A percentile compares a stretch with the other conserved stretches of the same genome.
These are phyloP conservation scores for Tichodroma muraria DNA, from an alignment of 2,113 vertebrate genomes.

Conservation along the genomic window DNA sequence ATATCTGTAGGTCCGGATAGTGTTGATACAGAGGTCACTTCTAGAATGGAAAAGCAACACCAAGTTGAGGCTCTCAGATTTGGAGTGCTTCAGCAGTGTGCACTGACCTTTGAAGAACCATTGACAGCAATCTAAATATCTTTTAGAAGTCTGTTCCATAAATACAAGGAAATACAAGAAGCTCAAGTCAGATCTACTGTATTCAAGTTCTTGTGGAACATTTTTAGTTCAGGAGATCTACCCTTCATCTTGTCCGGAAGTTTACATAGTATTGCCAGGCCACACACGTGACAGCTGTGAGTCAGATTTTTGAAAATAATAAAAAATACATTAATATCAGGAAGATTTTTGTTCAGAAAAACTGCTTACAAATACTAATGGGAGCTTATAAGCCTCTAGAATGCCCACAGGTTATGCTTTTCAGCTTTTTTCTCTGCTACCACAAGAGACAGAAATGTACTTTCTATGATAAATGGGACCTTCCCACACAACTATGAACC, in stretches of 20 bases:
- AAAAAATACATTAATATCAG: background rate
- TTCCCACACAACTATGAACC: background rate
- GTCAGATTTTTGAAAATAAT: background rate
- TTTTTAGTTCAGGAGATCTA: background rate
- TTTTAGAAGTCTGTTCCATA: background rate
- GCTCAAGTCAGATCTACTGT: background rate
- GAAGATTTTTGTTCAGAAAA: background rate
- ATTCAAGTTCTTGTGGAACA: background rate
- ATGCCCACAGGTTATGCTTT: background rate
- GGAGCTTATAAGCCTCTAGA: background rate
- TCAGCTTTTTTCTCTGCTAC: background rate
- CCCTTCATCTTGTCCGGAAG: background rate
- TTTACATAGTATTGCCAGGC: background rate
- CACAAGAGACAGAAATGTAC: background rate
- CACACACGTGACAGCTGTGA: background rate
- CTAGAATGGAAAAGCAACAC: background rate
- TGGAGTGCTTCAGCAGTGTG: background rate
- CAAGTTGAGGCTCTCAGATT: background rate
- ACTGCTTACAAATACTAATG: slow-evolving; percentile 1
- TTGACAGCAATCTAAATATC: background rate
- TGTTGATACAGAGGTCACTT: background rate
- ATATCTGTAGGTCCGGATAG: background rate
- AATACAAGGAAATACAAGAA: background rate
- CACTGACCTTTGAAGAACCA: background rate
- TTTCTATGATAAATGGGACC: background rate